Conservation (phyloP, 2,113 vertebrate genomes). For the Phrynosoma platyrhinos region DNA sequence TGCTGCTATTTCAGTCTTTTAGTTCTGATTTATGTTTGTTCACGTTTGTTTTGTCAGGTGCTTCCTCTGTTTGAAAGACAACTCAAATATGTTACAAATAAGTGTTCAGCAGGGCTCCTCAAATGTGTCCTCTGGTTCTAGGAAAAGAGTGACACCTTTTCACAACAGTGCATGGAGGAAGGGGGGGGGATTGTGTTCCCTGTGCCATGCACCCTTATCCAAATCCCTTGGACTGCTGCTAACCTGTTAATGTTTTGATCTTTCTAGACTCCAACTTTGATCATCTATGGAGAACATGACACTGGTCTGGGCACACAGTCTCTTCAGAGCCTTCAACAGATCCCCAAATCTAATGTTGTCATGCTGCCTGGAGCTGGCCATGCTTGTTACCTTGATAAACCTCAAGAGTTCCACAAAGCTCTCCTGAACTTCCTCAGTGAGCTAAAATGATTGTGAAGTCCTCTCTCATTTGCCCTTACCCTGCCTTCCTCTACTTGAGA, state of each 20-base stretch:
- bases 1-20: not conserved
- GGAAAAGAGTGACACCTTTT: not conserved
- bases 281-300: slow-evolving; percentile 89
- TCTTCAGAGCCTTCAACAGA: slow-evolving; percentile 86
- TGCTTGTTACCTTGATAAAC: slow-evolving; percentile 94
- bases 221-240: not conserved
- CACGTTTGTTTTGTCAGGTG: not conserved
- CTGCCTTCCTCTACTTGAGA: not conserved
- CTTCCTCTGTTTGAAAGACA: not conserved
- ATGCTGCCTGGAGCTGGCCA: slow-evolving; percentile 85
- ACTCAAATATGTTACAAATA: not conserved
- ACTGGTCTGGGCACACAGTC: slow-evolving; percentile 86
- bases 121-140: not conserved
- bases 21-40: not conserved
- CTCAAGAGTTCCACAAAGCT: slow-evolving; percentile 87
- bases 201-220: not conserved
- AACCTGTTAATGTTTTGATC: slow-evolving; percentile 20
- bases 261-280: slow-evolving; percentile 89
- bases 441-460: slow-evolving; percentile 67
- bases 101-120: not conserved
- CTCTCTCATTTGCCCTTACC: not conserved
- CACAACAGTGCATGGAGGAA: not conserved
- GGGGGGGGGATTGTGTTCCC: not conserved
- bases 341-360: slow-evolving; percentile 83
- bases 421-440: slow-evolving; percentile 88